Conservation (phyloP, 1,140 invertebrate genomes). For the Procambarus clarkii region DNA sequence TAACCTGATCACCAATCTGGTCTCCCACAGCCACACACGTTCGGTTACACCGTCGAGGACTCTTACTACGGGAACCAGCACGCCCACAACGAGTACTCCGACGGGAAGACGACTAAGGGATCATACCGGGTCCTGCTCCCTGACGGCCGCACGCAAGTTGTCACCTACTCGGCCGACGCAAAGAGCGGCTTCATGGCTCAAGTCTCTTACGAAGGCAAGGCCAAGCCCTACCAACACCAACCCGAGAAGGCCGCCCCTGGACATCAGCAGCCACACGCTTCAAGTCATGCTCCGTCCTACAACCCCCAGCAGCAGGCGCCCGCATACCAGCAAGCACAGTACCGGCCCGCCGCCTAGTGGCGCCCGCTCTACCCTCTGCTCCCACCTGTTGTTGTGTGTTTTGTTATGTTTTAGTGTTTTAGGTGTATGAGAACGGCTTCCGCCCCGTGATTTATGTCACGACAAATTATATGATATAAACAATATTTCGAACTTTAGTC, state of each 20-base stretch:
- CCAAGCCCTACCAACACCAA: not conserved
- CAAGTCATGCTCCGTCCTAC: not conserved
- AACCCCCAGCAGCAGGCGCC: not conserved
- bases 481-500: too few species aligned
- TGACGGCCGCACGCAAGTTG: conserved; percentile 69
- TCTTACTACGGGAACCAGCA: conserved; percentile 68
- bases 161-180: conserved; percentile 60
- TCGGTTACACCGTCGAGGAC: conserved; percentile 70
- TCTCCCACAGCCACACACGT: conserved; percentile 41
- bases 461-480: too few species aligned
- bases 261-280: too few species aligned
- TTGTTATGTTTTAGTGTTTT: not conserved
- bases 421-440: too few species aligned
- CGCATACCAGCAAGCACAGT: not conserved
- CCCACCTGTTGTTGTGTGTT: not conserved
- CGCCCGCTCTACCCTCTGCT: not conserved
- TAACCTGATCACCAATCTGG: not conserved
- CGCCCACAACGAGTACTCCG: conserved; percentile 51
- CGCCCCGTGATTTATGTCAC: too few species aligned
- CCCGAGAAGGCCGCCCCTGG: not conserved
- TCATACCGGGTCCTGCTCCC: conserved; percentile 65
- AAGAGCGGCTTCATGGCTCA: conserved; percentile 68
- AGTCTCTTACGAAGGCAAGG: conserved; percentile 70
- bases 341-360: not conserved
- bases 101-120: conserved; percentile 22